Base-by-base conservation (phyloP, 2,888 invertebrate species). In the Alviniconcha strummeri region DNA sequence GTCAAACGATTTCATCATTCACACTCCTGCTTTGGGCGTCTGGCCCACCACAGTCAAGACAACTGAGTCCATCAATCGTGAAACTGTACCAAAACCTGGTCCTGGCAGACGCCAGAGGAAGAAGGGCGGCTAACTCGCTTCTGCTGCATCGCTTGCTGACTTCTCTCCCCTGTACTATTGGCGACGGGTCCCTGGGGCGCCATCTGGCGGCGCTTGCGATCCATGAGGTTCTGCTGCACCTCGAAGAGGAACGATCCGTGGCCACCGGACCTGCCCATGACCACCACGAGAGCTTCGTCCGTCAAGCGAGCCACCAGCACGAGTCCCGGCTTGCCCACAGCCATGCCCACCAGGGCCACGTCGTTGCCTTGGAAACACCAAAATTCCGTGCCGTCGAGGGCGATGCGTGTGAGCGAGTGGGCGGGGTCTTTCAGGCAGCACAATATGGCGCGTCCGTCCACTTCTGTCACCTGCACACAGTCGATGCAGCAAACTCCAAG, bases 211-310 rank as follows among this genome's bases (percentile, higher is more conserved):
- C 81, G 81, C 5, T 78, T 71, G 55, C 82, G 84, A 4, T 81
- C 82, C 76, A n/a, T 19, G 67, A 87, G 64, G 64, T 84, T 81
- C 52, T 84, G 64, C 80, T 86, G 83, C 78, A 87, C 57, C 77
- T 87, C 87, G 60, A 83, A 84, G 4, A 86, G 81, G 67, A 86
- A 87, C 7, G 86, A 86, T 17, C 87, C 84, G 64, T 86, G 83
- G 0, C 84, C 85, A 56, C 56, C 67, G 4, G 87, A 82, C 8
- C 60, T 19, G 11, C 87, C 87, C 15, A 87, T 77, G 36, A 86
- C 82, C 0, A 85, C 76, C 64, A 85, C 72, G 13, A 80, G 67
- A 17, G 76, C 81, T 9, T 84, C 83, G 11, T 82, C 84, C n/a
- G 86, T 82, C 36, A 80, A 52, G 9, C 77, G 78, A 1, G 87